Percentiles rank a stretch among this genome's conserved stretches.
phyloP scores from a whole-genome alignment of 2,113 vertebrate genomes.

The Paramormyrops kingsleyae region DNA sequence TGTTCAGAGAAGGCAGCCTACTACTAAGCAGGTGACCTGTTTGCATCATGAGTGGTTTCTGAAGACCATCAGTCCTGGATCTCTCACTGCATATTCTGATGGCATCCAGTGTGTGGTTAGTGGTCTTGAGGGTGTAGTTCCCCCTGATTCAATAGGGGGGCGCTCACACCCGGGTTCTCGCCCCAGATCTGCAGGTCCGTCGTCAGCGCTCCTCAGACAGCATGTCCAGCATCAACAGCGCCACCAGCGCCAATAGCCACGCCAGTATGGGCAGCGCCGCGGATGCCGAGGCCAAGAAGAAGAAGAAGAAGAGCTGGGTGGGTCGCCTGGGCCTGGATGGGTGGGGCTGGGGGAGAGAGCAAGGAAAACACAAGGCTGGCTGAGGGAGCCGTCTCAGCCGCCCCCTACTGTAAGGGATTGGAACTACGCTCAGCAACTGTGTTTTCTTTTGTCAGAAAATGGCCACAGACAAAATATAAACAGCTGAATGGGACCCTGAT shows the following conservation, averaged over 20 bases:
- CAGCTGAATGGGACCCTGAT: not conserved
- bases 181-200: constrained; percentile 64
- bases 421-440: not conserved
- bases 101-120: not conserved
- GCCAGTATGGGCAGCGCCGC: constrained; percentile 73
- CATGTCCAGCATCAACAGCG: constrained; percentile 78
- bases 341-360: not conserved
- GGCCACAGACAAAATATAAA: not conserved
- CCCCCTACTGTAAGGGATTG: not conserved
- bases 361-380: not conserved
- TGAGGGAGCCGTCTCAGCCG: not conserved
- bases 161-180: not conserved
- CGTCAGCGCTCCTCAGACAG: constrained; percentile 79
- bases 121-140: not conserved
- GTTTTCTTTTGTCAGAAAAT: not conserved
- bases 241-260: constrained; percentile 59
- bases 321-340: not conserved
- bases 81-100: not conserved
- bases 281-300: constrained; percentile 77
- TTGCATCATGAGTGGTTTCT: not conserved
- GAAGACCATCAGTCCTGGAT: not conserved
- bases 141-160: not conserved
- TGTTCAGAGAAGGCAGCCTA: not conserved
- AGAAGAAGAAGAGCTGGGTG: constrained; percentile 88
- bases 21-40: not conserved